Conservation (phyloP, 2,797 vertebrate genomes). For the Mycteria americana region DNA sequence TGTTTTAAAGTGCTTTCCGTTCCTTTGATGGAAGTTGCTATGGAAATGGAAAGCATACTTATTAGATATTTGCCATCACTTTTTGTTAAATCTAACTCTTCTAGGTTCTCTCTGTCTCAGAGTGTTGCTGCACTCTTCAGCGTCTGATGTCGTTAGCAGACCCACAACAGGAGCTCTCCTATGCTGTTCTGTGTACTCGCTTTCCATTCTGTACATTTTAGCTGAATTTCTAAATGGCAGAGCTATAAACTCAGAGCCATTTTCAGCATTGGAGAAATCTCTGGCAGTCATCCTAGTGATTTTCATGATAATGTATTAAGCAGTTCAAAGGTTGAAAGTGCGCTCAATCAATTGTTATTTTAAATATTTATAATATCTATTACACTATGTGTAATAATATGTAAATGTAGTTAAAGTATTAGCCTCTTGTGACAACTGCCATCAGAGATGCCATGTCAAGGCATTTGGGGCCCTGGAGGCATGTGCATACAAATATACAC, state of each 20-base stretch:
- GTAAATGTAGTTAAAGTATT: neutral
- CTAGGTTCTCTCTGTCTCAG: neutral
- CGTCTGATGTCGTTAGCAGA: neutral
- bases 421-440: neutral
- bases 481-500: neutral
- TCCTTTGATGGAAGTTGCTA: constrained; percentile 44
- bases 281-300: neutral
- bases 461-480: neutral
- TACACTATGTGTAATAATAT: neutral
- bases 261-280: neutral
- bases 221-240: neutral
- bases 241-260: neutral
- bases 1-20: constrained; percentile 32
- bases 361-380: neutral
- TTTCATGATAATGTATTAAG: neutral
- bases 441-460: neutral
- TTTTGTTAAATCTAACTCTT: constrained; percentile 19
- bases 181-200: neutral
- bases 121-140: neutral
- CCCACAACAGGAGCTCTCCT: neutral
- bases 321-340: neutral
- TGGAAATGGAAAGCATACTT: constrained; percentile 52
- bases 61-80: constrained; percentile 13
- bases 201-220: neutral
- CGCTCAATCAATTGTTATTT: neutral